These are phyloP conservation scores for Siniperca obscura DNA, from an alignment of 2,797 vertebrate genomes.

Conservation along the genomic window DNA sequence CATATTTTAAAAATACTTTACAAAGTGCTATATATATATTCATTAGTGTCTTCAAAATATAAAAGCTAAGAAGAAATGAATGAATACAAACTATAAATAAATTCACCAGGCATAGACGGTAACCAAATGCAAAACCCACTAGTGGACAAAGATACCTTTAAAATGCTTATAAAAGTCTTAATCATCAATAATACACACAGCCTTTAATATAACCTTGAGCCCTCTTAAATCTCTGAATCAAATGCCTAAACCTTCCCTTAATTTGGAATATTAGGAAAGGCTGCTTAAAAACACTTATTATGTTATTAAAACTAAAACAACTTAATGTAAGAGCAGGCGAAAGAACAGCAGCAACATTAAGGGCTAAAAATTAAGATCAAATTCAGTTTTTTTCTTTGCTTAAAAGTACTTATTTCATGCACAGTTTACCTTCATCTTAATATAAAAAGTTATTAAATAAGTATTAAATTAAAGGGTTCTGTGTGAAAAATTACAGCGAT, in stretches of 20 bases:
- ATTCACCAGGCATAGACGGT: neutral
- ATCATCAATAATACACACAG: neutral
- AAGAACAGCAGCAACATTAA: slow-evolving; percentile 4
- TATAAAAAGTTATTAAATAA: slow-evolving; percentile 62
- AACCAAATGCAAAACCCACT: slow-evolving; percentile 3
- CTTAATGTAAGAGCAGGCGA: slow-evolving; percentile 12
- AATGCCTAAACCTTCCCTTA: slow-evolving; percentile 16
- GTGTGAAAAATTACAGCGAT: slow-evolving; percentile 65
- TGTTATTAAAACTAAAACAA: slow-evolving; percentile 9
- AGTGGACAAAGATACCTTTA: neutral
- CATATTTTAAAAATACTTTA: no score
- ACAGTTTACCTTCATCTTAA: slow-evolving; percentile 57
- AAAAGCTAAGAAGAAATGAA: no score
- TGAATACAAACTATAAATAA: neutral
- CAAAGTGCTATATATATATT: no score
- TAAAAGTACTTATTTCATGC: slow-evolving; percentile 56
- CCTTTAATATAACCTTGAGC: neutral
- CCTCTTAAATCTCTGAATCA: slow-evolving; percentile 15
- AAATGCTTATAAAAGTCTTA: neutral
- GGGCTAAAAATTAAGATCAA: neutral
- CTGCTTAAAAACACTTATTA: slow-evolving; percentile 26
- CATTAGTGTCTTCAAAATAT: no score
- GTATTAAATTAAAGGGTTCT: slow-evolving; percentile 68
- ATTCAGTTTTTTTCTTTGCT: slow-evolving; percentile 20
- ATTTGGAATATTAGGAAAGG: slow-evolving; percentile 20